A percentile compares a stretch with the other conserved stretches of the same genome.
phyloP scores from a whole-genome alignment of 2,113 vertebrate genomes.

The Sclerurus mexicanus region DNA sequence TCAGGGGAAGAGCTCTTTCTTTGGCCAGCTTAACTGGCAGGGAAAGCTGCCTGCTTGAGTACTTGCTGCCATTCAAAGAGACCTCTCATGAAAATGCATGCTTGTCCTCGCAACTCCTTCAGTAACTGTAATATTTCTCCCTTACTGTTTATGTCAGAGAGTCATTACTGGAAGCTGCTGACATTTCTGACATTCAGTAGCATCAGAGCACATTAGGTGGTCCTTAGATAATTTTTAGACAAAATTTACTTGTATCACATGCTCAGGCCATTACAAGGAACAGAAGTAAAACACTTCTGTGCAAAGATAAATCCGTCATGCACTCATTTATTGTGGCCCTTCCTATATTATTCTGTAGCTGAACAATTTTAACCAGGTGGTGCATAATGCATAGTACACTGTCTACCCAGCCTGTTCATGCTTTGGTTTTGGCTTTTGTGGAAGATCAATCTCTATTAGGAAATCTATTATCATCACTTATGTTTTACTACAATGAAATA shows the following conservation, averaged over 20 bases:
- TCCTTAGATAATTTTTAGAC: constrained; percentile 87
- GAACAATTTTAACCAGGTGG: neutral
- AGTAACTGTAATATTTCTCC: constrained; percentile 89
- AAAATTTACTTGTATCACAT: constrained; percentile 73
- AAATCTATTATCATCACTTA: constrained; percentile 63
- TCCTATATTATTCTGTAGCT: neutral
- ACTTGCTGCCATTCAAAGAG: constrained; percentile 79
- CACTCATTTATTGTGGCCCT: neutral
- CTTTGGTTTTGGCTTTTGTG: constrained; percentile 29
- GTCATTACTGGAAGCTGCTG: constrained; percentile 89
- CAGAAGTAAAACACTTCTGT: constrained; percentile 74
- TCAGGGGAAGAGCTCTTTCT: constrained; percentile 51
- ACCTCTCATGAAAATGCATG: constrained; percentile 88
- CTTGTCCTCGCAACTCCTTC: constrained; percentile 78
- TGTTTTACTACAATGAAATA: constrained; percentile 68
- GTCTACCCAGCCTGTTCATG: neutral
- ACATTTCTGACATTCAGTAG: constrained; percentile 86
- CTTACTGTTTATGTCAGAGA: constrained; percentile 91
- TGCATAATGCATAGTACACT: neutral
- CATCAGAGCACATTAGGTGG: constrained; percentile 91
- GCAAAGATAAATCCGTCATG: neutral
- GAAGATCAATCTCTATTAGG: constrained; percentile 61
- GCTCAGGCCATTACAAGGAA: constrained; percentile 82
- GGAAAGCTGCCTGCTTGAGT: constrained; percentile 81
- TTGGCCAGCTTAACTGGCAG: constrained; percentile 74